These are phyloP conservation scores for Acronicta aceris DNA, from an alignment of 2,888 invertebrate genomes.

Conservation along the genomic window DNA sequence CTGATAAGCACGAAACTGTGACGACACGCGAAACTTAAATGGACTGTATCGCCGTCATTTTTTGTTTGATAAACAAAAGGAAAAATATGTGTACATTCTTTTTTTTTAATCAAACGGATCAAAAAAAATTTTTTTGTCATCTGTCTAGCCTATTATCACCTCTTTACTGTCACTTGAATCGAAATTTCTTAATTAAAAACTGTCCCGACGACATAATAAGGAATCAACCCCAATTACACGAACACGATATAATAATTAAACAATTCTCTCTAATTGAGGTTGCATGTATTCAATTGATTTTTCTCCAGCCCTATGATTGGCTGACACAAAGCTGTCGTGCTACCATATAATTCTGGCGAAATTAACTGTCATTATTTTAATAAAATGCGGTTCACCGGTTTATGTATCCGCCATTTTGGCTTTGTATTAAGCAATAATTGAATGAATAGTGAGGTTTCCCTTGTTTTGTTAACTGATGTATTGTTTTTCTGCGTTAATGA, in stretches of 20 bases:
- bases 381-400: slow-evolving; percentile 45
- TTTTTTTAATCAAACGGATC: no score
- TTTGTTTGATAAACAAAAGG: no score
- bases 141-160: no score
- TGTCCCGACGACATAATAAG: slow-evolving; percentile 9
- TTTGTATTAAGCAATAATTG: slow-evolving; percentile 23
- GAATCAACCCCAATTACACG: slow-evolving; percentile 32
- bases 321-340: slow-evolving; percentile 30
- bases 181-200: slow-evolving; percentile 1
- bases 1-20: no score
- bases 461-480: slow-evolving; percentile 20
- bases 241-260: slow-evolving; percentile 53
- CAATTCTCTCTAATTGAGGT: slow-evolving; percentile 44
- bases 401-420: slow-evolving; percentile 30
- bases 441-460: slow-evolving; percentile 24
- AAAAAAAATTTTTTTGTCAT: no score
- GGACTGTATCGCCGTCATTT: no score
- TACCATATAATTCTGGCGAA: slow-evolving; percentile 55
- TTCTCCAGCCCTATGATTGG: slow-evolving; percentile 37
- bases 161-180: no score
- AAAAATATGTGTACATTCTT: no score
- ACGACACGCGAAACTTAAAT: no score
- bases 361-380: slow-evolving; percentile 53
- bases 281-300: slow-evolving; percentile 44
- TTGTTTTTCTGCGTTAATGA: slow-evolving; percentile 9